Evolutionary conservation across 2,113 vertebrate genomes (phyloP).

Genomic region (Zosterops pallidus): DNA sequence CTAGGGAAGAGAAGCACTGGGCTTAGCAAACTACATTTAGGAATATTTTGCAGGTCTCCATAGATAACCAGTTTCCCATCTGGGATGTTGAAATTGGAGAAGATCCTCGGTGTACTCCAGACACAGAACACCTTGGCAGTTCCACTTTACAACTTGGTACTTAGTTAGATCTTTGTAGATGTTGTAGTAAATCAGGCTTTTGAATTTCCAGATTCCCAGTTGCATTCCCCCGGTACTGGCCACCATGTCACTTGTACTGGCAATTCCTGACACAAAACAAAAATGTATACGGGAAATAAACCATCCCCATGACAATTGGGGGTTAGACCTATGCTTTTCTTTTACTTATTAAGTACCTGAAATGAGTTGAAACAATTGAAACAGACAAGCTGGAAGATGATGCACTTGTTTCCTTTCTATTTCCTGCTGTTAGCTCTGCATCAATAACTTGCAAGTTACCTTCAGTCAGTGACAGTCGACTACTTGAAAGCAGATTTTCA

Average conservation of each 20-base stretch:
- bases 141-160: not conserved
- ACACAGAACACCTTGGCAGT: not conserved
- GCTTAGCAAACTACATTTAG: not conserved
- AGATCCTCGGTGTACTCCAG: not conserved
- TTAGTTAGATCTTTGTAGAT: not conserved
- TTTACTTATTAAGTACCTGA: not conserved
- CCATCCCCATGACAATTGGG: not conserved
- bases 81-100: not conserved
- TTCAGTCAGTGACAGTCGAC: not conserved
- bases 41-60: not conserved
- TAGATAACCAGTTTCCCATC: not conserved
- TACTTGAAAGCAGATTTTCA: not conserved
- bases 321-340: not conserved
- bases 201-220: not conserved
- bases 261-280: not conserved
- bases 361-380: not conserved
- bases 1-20: not conserved
- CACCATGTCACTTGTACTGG: not conserved
- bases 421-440: not conserved
- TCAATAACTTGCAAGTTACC: not conserved
- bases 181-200: not conserved
- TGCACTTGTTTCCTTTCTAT: not conserved
- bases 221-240: accelerated
- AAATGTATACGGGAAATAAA: not conserved
- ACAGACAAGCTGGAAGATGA: too few relatives aligned